Base-by-base conservation (phyloP, 2,113 vertebrate species). In the Lagopus leucura region DNA sequence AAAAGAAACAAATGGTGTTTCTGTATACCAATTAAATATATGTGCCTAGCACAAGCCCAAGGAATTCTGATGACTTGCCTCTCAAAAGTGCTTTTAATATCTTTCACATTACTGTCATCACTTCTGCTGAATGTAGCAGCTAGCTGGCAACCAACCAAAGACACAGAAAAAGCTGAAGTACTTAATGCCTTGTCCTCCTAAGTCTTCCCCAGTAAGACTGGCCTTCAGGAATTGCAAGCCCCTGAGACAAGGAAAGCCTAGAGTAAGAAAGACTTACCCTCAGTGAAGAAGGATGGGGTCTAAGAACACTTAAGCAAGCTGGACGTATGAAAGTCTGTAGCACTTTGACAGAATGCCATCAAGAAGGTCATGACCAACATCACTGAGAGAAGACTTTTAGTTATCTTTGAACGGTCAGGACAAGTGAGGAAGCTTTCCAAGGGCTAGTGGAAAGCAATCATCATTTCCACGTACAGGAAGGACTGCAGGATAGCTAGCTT, bases 341-440 rank as follows among this genome's bases (percentile, higher is more conserved):
- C 21, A 36, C 38, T 71, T 81, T 74, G 40, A 50, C 27, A 2
- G 4, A 2, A 42, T 47, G 5, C 13, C 42, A 4, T 9, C 38
- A 12, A 10, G 3, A 69, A 9, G 19, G 50, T 14, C 11, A 82
- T 32, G 13, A 16, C 4, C 34, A 72, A 42, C 12, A 45, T 21
- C 17, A 45, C 1, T 50, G 6, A 32, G 5, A 55, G 9, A 43
- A 11, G 8, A 58, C 7, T 4, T 17, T 0, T 11, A 43, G 17
- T 36, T 36, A 21, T 17, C 30, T 78, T 60, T 67, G 15, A 32
- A n/a, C 66, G 25, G 10, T 75, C n/a, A 19, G 27, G 20, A 42
- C 21, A 85, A 82, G 52, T 4, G 15, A 13, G 1, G 18, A 73
- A 88, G 13, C 7, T 81, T 88, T 14, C 34, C 0, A 0, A 77